Evolutionary conservation across 92 coral and sea anemone species (phyloP).

Genomic region (Galaxea fascicularis): DNA sequence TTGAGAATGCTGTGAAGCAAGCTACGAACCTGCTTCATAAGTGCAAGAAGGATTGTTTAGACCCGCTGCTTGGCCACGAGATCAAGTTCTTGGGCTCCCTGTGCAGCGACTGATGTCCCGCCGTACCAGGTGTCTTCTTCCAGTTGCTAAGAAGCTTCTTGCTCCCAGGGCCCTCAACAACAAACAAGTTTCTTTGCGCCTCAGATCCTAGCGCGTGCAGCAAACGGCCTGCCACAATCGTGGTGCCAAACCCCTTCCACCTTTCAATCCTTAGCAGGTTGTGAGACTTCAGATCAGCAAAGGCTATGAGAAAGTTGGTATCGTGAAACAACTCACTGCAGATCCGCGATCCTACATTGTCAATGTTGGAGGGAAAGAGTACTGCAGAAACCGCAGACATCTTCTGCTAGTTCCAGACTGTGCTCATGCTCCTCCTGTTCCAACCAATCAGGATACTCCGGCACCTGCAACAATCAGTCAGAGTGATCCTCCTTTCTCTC

Average conservation of each 20-base stretch:
- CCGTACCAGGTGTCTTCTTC: constrained; percentile 43
- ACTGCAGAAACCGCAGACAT: no score
- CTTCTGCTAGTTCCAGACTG: no score
- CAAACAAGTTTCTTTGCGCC: constrained; percentile 4
- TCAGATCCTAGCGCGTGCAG: constrained; percentile 14
- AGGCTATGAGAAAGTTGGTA: no score
- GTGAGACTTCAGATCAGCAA: no score
- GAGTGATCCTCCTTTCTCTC: no score
- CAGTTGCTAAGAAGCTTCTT: constrained; percentile 17
- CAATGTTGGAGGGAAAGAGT: constrained; percentile 25
- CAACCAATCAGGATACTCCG: no score
- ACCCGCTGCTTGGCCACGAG: constrained; percentile 38
- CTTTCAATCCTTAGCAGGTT: no score
- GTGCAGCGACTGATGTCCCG: constrained; percentile 56
- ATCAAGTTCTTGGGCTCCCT: constrained; percentile 51
- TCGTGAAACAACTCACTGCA: constrained; percentile 20
- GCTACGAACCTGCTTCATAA: constrained; percentile 58
- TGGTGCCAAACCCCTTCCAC: no score
- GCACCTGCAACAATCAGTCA: no score
- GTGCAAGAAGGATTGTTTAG: constrained; percentile 46
- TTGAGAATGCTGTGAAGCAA: constrained; percentile 45
- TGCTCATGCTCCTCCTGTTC: no score
- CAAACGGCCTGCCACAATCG: constrained; percentile 42
- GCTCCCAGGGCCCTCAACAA: no score
- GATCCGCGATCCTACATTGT: constrained; percentile 56